Conservation (phyloP, 2,113 vertebrate genomes). For the Callorhinus ursinus region DNA sequence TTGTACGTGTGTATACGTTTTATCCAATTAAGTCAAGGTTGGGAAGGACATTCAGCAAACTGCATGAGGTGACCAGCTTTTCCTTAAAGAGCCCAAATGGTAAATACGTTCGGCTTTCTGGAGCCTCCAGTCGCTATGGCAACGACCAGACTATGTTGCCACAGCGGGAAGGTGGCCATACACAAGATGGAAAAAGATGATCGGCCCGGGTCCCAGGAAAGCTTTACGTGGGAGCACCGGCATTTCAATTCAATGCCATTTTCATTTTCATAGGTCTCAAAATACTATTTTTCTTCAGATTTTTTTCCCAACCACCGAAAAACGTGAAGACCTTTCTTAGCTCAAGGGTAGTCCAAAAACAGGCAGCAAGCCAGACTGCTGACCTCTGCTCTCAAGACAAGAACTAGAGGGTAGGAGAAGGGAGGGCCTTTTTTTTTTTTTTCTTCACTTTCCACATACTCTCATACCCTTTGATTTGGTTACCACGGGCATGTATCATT, state of each 20-base stretch:
- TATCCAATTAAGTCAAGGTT: not conserved
- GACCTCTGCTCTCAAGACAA: not conserved
- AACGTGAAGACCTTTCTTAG: not conserved
- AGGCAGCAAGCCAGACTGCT: not conserved
- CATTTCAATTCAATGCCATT: not conserved
- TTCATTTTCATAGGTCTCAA: not conserved
- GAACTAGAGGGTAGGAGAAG: not conserved
- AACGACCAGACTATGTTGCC: fast-evolving
- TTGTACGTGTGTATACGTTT: not conserved
- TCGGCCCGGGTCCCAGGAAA: not conserved
- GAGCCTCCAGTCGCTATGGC: fast-evolving
- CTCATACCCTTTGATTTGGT: not conserved
- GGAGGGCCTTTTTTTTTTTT: not conserved
- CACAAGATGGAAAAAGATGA: too few relatives aligned
- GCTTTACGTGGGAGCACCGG: not conserved
- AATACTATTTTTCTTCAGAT: not conserved
- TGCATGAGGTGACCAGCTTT: not conserved
- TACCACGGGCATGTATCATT: not conserved
- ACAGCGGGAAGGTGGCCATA: fast-evolving
- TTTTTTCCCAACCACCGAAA: not conserved
- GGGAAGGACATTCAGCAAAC: not conserved
- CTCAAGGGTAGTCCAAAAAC: not conserved
- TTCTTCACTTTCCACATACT: not conserved
- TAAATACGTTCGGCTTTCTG: not conserved
- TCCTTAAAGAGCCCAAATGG: not conserved